These are phyloP conservation scores for Eupithecia insigniata DNA, from an alignment of 2,888 invertebrate species.

Conservation along the genomic window DNA sequence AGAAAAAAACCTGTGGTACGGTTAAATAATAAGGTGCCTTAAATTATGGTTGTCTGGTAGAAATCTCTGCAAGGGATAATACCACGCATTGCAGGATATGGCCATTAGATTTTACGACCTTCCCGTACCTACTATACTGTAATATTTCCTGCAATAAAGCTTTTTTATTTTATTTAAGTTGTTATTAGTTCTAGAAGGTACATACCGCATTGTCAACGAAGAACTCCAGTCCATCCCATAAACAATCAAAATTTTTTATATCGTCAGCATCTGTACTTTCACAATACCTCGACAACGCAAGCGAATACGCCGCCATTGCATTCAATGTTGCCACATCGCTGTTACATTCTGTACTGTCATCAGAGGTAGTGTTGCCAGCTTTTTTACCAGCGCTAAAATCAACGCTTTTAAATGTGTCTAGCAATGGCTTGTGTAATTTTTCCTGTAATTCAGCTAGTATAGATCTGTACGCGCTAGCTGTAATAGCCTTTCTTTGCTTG, in stretches of 20 bases:
- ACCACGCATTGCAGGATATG: too few relatives aligned
- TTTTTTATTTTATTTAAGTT: too few relatives aligned
- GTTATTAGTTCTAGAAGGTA: too few relatives aligned
- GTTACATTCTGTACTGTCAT: constrained; percentile 57
- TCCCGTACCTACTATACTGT: too few relatives aligned
- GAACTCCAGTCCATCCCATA: constrained; percentile 70
- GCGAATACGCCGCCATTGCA: constrained; percentile 73
- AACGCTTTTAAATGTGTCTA: constrained; percentile 70
- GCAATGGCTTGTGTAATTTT: constrained; percentile 66
- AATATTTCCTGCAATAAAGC: too few relatives aligned
- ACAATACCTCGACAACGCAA: constrained; percentile 73
- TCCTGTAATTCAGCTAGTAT: constrained; percentile 76
- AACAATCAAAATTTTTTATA: constrained; percentile 67
- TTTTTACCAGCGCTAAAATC: constrained; percentile 55
- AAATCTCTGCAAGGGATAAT: too few relatives aligned
- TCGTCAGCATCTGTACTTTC: constrained; percentile 67
- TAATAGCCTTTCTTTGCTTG: constrained; percentile 73
- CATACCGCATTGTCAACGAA: constrained; percentile 74
- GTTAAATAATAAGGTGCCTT: too few relatives aligned
- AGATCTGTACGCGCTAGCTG: constrained; percentile 67
- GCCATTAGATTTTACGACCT: too few relatives aligned
- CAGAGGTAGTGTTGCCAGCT: constrained; percentile 49
- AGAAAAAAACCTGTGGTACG: too few relatives aligned
- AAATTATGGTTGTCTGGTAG: too few relatives aligned
- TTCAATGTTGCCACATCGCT: constrained; percentile 69